These are phyloP conservation scores for Nomada fucata DNA, from an alignment of 2,888 invertebrate genomes.

Conservation along the genomic window DNA sequence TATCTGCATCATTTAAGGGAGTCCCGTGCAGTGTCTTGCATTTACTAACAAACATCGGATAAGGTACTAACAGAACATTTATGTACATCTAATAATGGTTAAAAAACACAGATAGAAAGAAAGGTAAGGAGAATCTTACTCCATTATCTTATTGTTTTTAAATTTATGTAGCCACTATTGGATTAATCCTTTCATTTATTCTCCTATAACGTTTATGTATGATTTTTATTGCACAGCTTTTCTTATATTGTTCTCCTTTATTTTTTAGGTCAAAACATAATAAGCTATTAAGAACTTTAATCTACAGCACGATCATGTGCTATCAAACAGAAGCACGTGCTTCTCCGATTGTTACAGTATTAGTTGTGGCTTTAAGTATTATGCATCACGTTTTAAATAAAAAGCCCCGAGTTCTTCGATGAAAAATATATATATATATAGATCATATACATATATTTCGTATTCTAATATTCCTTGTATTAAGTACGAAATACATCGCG, in stretches of 20 bases:
- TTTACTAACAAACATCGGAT: slow-evolving; percentile 16
- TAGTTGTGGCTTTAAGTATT: not conserved
- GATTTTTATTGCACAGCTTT: not conserved
- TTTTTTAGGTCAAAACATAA: not conserved
- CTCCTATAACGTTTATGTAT: not conserved
- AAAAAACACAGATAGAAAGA: slow-evolving; percentile 17
- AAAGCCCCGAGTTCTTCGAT: not conserved
- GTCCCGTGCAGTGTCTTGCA: slow-evolving; percentile 22
- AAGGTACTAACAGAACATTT: slow-evolving; percentile 12
- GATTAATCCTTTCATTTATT: not conserved
- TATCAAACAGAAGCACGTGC: not conserved
- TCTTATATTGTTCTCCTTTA: not conserved
- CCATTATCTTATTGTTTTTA: not conserved
- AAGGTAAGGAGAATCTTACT: not conserved
- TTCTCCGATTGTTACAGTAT: not conserved
- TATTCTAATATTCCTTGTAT: too few species aligned
- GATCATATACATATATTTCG: too few species aligned
- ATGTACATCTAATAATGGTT: not conserved
- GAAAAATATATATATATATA: too few species aligned
- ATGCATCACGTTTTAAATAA: not conserved
- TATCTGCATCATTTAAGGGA: slow-evolving; percentile 19
- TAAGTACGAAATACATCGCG: too few species aligned
- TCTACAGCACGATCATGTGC: not conserved
- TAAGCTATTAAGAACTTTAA: not conserved
- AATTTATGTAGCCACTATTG: not conserved